phyloP scores from a whole-genome alignment of 2,113 vertebrate species.

The Phycodurus eques region DNA sequence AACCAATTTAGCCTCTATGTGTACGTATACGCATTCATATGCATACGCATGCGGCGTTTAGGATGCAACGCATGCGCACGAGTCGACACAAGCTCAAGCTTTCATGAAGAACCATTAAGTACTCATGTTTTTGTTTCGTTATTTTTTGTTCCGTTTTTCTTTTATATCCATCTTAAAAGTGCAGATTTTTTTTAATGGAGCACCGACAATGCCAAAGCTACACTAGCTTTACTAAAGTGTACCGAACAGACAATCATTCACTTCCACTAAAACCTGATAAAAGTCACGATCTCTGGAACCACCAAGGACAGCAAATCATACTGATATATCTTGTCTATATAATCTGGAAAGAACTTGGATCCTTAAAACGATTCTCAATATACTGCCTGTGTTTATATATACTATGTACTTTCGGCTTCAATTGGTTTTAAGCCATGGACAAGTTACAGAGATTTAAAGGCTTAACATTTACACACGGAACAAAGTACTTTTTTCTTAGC shows the following conservation, averaged over 20 bases:
- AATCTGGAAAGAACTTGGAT: neutral
- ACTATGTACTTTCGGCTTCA: conserved; percentile 52
- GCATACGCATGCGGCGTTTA: conserved; percentile 29
- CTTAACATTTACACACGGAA: conserved; percentile 58
- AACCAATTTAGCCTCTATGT: conserved; percentile 26
- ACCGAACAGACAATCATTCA: conserved; percentile 51
- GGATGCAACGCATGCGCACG: conserved; percentile 30
- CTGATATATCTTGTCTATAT: conserved; percentile 40
- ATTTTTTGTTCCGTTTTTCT: neutral
- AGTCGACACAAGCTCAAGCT: conserved; percentile 1
- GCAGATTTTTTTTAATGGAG: conserved; percentile 34
- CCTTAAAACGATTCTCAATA: conserved; percentile 26
- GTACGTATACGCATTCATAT: conserved; percentile 6
- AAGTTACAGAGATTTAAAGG: conserved; percentile 47
- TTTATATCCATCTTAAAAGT: conserved; percentile 33
- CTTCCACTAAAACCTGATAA: conserved; percentile 37
- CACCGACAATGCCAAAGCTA: conserved; percentile 48
- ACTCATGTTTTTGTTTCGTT: conserved; percentile 4
- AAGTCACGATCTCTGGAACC: conserved; percentile 34
- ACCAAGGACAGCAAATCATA: conserved; percentile 40
- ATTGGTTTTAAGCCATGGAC: conserved; percentile 24
- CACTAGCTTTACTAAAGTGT: conserved; percentile 42
- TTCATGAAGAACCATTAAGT: conserved; percentile 21
- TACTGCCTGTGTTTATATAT: conserved; percentile 55
- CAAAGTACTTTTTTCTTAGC: conserved; percentile 25